Conservation (phyloP, 1,140 invertebrate species). For the Aricia agestis region DNA sequence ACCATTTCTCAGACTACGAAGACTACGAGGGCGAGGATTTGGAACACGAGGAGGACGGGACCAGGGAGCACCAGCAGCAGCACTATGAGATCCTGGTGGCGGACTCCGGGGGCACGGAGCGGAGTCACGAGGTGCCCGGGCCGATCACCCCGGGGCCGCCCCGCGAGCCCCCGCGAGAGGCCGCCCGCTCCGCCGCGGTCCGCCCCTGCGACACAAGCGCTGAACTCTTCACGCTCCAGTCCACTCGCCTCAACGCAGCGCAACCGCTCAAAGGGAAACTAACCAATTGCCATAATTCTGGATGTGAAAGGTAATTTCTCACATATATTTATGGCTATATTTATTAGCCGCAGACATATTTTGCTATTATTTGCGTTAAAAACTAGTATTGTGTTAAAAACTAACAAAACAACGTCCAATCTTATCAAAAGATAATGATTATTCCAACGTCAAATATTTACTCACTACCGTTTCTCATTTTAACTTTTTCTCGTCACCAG, state of each 20-base stretch:
- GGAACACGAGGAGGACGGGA: conserved; percentile 71
- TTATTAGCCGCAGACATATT: too few relatives aligned
- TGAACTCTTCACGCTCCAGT: conserved; percentile 90
- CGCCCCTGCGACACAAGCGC: conserved; percentile 91
- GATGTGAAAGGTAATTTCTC: conserved; percentile 86
- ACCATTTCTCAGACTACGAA: conserved; percentile 46
- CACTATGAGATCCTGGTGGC: conserved; percentile 65
- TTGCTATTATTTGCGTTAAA: too few relatives aligned
- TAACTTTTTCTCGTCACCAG: conserved; percentile 70
- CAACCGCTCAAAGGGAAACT: conserved; percentile 86
- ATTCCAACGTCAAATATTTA: too few relatives aligned
- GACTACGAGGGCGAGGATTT: conserved; percentile 63
- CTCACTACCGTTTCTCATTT: not conserved
- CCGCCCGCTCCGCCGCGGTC: conserved; percentile 76
- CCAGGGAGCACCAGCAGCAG: conserved; percentile 60
- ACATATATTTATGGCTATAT: not conserved
- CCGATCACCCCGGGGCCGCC: conserved; percentile 32
- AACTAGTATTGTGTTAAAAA: too few relatives aligned
- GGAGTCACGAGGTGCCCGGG: conserved; percentile 20
- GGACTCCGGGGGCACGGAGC: conserved; percentile 38
- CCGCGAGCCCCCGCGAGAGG: conserved; percentile 62
- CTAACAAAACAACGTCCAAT: too few relatives aligned
- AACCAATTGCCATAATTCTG: conserved; percentile 91
- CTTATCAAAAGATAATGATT: too few relatives aligned
- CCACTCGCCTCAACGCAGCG: conserved; percentile 86